phyloP scores from a whole-genome alignment of 2,113 vertebrate genomes.

The Coregonus clupeaformis region DNA sequence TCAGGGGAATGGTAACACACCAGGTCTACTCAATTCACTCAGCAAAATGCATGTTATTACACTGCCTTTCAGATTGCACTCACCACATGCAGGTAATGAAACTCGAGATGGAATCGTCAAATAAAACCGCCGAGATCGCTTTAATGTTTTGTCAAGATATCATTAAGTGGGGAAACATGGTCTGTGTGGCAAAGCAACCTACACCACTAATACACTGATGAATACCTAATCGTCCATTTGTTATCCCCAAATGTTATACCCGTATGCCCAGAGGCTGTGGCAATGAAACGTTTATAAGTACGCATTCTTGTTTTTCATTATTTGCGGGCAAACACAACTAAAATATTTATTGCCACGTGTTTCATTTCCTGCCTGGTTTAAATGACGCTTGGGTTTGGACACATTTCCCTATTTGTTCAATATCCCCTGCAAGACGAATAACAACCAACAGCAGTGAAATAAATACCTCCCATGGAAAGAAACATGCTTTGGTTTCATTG shows the following conservation, averaged over 20 bases:
- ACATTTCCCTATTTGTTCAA: conserved; percentile 30
- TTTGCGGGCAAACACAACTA: conserved; percentile 49
- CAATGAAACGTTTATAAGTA: conserved; percentile 55
- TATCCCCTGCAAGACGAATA: conserved; percentile 15
- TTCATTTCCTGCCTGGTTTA: conserved; percentile 52
- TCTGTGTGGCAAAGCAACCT: conserved; percentile 22
- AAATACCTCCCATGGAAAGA: conserved; percentile 18
- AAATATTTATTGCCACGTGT: conserved; percentile 53
- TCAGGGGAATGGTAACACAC: conserved; percentile 14
- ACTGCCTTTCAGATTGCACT: conserved; percentile 22
- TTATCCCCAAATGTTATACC: conserved; percentile 13
- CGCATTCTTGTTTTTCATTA: conserved; percentile 48
- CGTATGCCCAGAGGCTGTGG: conserved; percentile 23
- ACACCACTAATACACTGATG: conserved; percentile 43
- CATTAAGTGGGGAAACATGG: conserved; percentile 21
- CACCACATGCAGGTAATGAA: conserved; percentile 10
- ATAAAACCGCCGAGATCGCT: conserved; percentile 17
- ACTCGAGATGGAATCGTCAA: conserved; percentile 15
- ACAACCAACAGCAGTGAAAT: not conserved
- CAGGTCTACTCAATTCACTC: conserved; percentile 27
- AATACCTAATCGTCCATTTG: conserved; percentile 44
- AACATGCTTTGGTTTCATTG: conserved; percentile 10
- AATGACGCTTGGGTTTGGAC: conserved; percentile 31
- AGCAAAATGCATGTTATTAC: not conserved
- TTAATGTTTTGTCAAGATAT: conserved; percentile 24